Evolutionary conservation across 2,113 vertebrate genomes (phyloP).

Genomic region (Taurulus bubalis): DNA sequence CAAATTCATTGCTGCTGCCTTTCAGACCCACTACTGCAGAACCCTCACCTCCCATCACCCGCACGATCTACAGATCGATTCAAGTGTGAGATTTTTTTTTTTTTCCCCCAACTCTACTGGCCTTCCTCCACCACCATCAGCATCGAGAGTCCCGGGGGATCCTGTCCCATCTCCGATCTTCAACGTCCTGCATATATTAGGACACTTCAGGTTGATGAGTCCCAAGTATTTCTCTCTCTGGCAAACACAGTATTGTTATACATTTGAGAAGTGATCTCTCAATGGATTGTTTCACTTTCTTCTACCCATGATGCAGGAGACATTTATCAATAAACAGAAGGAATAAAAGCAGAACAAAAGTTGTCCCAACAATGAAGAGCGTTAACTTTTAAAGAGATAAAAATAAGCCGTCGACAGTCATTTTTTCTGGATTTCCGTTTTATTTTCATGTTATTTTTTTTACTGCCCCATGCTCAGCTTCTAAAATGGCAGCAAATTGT

Average conservation of each 20-base stretch:
- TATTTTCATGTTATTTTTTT: not conserved
- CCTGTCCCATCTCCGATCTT: slow-evolving; percentile 1
- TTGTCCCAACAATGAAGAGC: not conserved
- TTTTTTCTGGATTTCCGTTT: not conserved
- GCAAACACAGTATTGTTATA: not conserved
- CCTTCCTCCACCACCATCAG: not conserved
- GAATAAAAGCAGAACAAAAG: not conserved
- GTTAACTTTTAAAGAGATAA: not conserved
- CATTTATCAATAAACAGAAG: not conserved
- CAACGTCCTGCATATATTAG: slow-evolving; percentile 13
- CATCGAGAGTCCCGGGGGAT: not conserved
- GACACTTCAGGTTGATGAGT: not conserved
- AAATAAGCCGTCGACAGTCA: no score
- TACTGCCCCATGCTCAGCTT: not conserved
- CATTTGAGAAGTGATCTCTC: not conserved
- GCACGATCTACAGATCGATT: not conserved
- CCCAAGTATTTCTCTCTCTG: not conserved
- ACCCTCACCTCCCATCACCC: not conserved
- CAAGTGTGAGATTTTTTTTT: not conserved
- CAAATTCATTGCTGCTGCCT: not conserved
- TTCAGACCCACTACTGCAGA: not conserved
- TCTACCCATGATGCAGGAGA: not conserved
- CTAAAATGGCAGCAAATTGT: not conserved
- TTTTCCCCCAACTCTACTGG: not conserved
- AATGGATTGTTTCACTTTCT: not conserved